Evolutionary conservation across 2,797 vertebrate species (phyloP).

Genomic region (Scarus forsteni): DNA sequence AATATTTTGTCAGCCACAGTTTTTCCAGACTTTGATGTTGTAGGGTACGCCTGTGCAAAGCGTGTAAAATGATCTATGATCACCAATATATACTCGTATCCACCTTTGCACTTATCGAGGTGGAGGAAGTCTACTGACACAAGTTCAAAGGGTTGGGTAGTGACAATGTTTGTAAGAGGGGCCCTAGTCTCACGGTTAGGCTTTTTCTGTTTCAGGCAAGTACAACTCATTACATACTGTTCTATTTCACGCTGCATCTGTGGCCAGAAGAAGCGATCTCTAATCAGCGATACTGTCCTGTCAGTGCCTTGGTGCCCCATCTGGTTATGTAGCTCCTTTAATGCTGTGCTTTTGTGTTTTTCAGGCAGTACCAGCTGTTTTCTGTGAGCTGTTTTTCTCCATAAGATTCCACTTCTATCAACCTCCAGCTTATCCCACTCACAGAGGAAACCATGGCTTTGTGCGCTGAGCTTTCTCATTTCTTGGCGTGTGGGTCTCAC

Average conservation of each 20-base stretch:
- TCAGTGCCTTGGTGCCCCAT: slow-evolving; percentile 12
- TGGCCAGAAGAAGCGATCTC: too few species aligned
- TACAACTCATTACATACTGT: neutral
- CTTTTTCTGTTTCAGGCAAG: neutral
- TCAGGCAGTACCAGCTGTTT: slow-evolving; percentile 7
- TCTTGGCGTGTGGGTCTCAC: neutral
- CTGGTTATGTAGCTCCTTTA: neutral
- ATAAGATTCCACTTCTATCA: neutral
- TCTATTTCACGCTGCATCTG: slow-evolving; percentile 3
- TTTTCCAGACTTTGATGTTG: too few species aligned
- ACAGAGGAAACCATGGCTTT: neutral
- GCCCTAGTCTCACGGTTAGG: slow-evolving; percentile 1
- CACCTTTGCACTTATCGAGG: slow-evolving; percentile 16
- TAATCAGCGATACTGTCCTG: too few species aligned
- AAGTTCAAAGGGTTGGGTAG: too few species aligned
- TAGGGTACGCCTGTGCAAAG: too few species aligned
- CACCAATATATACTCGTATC: slow-evolving; percentile 32
- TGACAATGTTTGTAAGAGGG: slow-evolving; percentile 4
- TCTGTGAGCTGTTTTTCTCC: slow-evolving; percentile 9
- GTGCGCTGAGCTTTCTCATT: neutral
- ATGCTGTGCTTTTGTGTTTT: neutral
- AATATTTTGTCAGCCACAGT: too few species aligned
- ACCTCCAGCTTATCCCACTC: neutral
- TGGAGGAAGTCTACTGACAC: too few species aligned
- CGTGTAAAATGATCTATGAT: slow-evolving; percentile 5